Evolutionary conservation across 2,888 invertebrate species (phyloP), one percentile per base, ranked within the genome.

Genomic region (Caenorhabditis macrosperma): DNA sequence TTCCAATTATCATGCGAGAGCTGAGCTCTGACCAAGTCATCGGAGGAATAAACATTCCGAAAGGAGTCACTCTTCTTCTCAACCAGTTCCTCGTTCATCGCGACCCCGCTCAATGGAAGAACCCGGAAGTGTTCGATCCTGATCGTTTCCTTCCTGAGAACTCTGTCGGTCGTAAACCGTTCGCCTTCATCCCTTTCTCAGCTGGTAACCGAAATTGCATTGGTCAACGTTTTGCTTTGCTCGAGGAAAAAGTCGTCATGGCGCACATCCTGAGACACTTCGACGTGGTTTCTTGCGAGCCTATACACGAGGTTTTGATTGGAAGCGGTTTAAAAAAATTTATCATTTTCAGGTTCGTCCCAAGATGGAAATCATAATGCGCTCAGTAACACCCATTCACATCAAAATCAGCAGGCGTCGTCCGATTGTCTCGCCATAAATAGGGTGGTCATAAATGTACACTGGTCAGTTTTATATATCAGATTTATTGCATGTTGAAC

Each of bases 131-230:
- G 2, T 92, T 91, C 84, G 88, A 91, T 72, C 92, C 92, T 1
- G 91, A 92, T 50, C 87, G 92, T 28, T 90, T 92, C 78, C 79
- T 90, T 26, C 89, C 90, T 5, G 91, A 92, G 57, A 91, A 91
- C 64, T 67, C 83, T 2, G 67, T 74, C 10, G 85, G 85, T 2
- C 88, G 92, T 46, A 91, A 92, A 82, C 91, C 92, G 1, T 92
- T 87, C 86, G 88, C 91, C 22, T 92, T 90, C 83, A 87, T 92
- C 4, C 92, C 92, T 1, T 92, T 92, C 85, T 92, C 92, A 2
- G 92, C 92, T 44, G 92, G 92, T 2, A 88, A 90, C 3, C 87
- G 92, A 26, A 92, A 92, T 85, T 92, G 92, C 81, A 92, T 92
- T 46, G 92, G 92, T 87, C 88, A 90, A 87, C 81, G 89, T 52